Conservation (phyloP, 2,113 vertebrate species). For the Mixornis gularis region DNA sequence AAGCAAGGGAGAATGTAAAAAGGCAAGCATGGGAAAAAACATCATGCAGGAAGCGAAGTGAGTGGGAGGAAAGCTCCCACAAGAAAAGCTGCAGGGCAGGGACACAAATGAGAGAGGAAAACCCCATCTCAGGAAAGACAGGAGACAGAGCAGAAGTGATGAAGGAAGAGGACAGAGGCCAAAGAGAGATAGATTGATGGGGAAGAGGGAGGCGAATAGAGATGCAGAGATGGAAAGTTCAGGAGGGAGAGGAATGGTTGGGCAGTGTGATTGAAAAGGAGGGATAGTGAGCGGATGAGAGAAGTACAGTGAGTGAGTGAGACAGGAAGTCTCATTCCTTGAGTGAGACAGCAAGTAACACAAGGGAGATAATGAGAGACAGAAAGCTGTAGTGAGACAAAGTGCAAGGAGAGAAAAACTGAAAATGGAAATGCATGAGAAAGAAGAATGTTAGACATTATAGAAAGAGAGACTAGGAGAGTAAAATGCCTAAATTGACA, state of each 20-base stretch:
- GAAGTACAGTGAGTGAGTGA: not conserved
- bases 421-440: not conserved
- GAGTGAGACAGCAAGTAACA: not conserved
- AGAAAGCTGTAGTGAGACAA: not conserved
- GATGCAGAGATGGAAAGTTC: not conserved
- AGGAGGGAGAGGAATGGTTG: not conserved
- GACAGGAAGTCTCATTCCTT: not conserved
- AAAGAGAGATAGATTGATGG: not conserved
- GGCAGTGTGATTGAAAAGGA: not conserved
- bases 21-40: not conserved
- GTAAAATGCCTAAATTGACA: not conserved
- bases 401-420: not conserved
- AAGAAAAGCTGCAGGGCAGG: not conserved
- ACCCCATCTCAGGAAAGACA: not conserved
- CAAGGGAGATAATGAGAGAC: not conserved
- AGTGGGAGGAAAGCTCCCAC: too few relatives aligned
- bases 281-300: not conserved
- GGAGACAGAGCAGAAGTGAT: not conserved
- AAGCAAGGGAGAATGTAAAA: not conserved
- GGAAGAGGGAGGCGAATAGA: not conserved
- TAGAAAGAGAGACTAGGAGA: not conserved
- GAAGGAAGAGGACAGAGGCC: not conserved
- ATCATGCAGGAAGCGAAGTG: rapidly evolving
- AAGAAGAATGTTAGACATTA: not conserved
- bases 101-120: not conserved